These are phyloP conservation scores for Larimichthys polyactis DNA, from an alignment of 2,113 vertebrate species.

Conservation along the genomic window DNA sequence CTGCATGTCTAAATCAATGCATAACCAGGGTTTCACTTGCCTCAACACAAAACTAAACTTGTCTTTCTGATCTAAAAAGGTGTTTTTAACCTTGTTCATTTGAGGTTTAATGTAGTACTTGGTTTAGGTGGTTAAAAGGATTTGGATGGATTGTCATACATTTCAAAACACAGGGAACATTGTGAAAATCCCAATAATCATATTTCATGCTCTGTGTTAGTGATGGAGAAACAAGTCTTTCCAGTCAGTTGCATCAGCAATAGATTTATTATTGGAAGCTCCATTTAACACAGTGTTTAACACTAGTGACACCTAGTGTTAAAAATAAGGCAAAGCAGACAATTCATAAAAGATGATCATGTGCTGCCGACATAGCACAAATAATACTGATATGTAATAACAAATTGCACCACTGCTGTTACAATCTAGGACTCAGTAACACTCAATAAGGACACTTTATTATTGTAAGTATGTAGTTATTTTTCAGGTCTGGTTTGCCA, in stretches of 20 bases:
- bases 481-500: background rate
- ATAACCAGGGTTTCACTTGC: background rate
- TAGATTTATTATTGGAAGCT: background rate
- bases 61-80: background rate
- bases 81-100: background rate
- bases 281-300: background rate
- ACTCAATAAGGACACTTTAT: constrained; percentile 1
- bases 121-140: background rate
- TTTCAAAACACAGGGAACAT: background rate
- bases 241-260: background rate
- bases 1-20: constrained; percentile 18
- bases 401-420: background rate
- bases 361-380: background rate
- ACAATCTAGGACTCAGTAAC: background rate
- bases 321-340: constrained; percentile 10
- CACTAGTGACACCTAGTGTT: constrained; percentile 20
- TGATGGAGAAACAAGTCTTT: constrained; percentile 4
- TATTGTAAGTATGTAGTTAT: constrained; percentile 1
- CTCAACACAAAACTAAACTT: background rate
- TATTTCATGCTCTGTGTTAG: background rate
- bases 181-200: background rate
- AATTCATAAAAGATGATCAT: background rate
- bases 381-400: constrained; percentile 1
- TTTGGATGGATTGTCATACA: background rate
- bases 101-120: background rate